Base-by-base conservation (phyloP, 2,113 vertebrate species). In the Chunga burmeisteri region DNA sequence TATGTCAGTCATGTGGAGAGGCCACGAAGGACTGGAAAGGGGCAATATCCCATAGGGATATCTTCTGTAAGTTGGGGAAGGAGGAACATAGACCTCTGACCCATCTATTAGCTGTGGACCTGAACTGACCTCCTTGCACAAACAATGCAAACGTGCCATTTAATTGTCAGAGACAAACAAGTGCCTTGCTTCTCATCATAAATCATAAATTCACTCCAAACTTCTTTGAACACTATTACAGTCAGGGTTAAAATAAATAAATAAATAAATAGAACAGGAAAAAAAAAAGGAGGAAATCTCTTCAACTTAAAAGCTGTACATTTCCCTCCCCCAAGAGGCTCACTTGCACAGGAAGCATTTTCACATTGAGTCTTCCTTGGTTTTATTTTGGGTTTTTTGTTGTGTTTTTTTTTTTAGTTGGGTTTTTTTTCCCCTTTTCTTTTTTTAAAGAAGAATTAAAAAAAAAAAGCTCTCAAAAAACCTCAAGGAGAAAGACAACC, bases 21-120 rank as follows among this genome's bases (percentile, higher is more conserved):
- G 81, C 63, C 2, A 0, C 0, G 3, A n/a, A 61, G 78, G 46
- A 81, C n/a, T 52, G 71, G 84, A 42, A 87, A 74, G 65, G 59
- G 52, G 86, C 42, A 80, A 27, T 6, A 70, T 74, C 87, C 90
- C 85, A 20, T 1, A 19, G 75, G 81, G 70, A 52, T 7, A 40
- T 14, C 44, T 81, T 26, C 74, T 81, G 17, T 34, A 21, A 10
- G 11, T 0, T 44, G 47, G 73, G 70, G 25, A 77, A 81, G 56
- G 66, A 82, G 73, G 44, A 83, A 68, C 46, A 73, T 26, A 63
- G 88, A 93, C 84, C 91, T 89, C 91, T 94, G 94, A 96, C 91
- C 90, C 29, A 9, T 7, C 66, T 80, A 47, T 46, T 94, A 83
- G 85, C 71, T 7, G 8, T 2, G 17, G 79, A 30, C 40, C 85